Percentiles rank a stretch among this genome's conserved stretches.
Evolutionary conservation across 2,888 invertebrate genomes (phyloP).

Genomic region (Eupithecia abbreviata): DNA sequence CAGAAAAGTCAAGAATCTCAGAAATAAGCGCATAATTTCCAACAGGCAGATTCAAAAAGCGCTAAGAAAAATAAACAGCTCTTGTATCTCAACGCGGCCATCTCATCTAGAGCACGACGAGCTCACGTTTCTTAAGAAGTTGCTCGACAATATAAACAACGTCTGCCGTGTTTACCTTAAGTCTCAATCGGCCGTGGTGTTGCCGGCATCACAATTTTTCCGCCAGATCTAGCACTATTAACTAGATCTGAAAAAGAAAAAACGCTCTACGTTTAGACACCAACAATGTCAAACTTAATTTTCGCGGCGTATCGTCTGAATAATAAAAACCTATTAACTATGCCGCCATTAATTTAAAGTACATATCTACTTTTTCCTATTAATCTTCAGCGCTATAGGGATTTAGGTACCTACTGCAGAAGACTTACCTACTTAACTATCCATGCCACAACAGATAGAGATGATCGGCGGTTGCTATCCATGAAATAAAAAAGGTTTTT

Average conservation of each 20-base stretch:
- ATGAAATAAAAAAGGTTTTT: background rate
- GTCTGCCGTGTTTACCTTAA: constrained; percentile 67
- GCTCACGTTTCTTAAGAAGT: constrained; percentile 74
- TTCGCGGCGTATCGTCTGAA: background rate
- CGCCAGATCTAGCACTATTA: constrained; percentile 15
- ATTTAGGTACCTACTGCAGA: background rate
- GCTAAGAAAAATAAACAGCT: constrained; percentile 74
- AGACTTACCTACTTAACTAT: background rate
- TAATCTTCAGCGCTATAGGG: background rate
- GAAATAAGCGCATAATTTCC: constrained; percentile 66
- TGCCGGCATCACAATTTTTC: constrained; percentile 14
- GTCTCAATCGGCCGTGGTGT: constrained; percentile 51
- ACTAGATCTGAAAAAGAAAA: background rate
- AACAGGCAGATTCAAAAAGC: constrained; percentile 66
- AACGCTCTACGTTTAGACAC: background rate
- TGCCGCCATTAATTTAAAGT: background rate
- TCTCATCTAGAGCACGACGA: constrained; percentile 71
- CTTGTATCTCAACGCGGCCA: constrained; percentile 75
- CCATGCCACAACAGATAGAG: background rate
- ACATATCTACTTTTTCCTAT: background rate
- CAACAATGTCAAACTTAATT: background rate
- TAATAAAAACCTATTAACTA: background rate
- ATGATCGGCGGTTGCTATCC: background rate
- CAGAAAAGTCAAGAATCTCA: constrained; percentile 45
- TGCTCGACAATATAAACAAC: constrained; percentile 69